Evolutionary conservation across 2,113 vertebrate species (phyloP), one percentile per base, ranked within the genome.

Genomic region (Strix uralensis): DNA sequence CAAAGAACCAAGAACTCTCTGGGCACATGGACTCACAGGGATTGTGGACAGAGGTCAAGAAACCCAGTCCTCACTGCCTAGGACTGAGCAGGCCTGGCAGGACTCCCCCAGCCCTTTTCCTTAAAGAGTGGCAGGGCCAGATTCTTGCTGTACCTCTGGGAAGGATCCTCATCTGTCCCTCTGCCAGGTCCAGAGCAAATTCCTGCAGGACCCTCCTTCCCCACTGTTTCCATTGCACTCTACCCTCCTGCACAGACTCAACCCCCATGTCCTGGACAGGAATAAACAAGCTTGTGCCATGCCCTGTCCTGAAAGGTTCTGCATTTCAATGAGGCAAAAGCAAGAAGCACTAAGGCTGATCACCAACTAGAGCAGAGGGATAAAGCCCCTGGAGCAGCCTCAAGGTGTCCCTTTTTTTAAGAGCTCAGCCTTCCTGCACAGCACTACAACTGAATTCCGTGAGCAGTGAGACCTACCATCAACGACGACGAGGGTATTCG

Each of bases 401-500:
- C 32, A 2, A 19, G 30, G 25, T 13, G 34, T 1, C 15, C 18
- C 32, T 62, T 40, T 13, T 44, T 3, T 46, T 46, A 46, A 34
- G 7, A 36, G 8, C 62, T 22, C 61, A 83, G 32, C 19, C 4
- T 71, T 17, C 29, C 57, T 3, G 18, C 38, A 26, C 13, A 13
- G 13, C 49, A 6, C 15, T 10, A 9, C 0, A 0, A 3, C 52
- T 23, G 30, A 62, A 46, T 57, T 8, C 47, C 0, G 5, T 1
- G 14, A 61, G 73, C 10, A 18, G 10, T 7, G 22, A 17, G 44
- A 65, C 90, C 38, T 78, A 98, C 98, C 98, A 3, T 98, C 97
- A 1, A 98, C 66, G 0, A 98, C 86, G 0, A 98, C 98, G 0
- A 98, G 88, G 42, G 97, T 97, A 65, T 98, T 98, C 6, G 95